Percentiles rank a stretch among this genome's conserved stretches.
phyloP scores from a whole-genome alignment of 2,888 invertebrate species.

The Anthophora plumipes region DNA sequence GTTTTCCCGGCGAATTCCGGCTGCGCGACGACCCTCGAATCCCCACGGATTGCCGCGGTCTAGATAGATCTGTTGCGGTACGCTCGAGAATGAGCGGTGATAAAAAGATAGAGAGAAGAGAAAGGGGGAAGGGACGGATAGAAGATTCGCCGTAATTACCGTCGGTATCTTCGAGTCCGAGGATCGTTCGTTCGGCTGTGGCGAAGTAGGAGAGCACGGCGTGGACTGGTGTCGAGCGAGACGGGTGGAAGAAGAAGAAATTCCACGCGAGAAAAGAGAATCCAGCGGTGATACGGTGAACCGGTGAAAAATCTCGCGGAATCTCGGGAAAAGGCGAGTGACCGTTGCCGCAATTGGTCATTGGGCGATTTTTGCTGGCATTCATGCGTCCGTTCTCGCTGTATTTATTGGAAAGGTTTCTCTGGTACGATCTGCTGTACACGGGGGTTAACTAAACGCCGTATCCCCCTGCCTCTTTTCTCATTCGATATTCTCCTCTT shows the following conservation, averaged over 20 bases:
- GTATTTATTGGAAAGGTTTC: slow-evolving; percentile 81
- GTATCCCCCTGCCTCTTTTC: slow-evolving; percentile 53
- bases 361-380: slow-evolving; percentile 80
- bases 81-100: neutral
- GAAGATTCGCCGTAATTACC: slow-evolving; percentile 61
- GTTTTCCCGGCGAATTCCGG: slow-evolving; percentile 38
- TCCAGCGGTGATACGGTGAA: slow-evolving; percentile 65
- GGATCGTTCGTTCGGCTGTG: slow-evolving; percentile 4
- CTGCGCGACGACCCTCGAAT: neutral
- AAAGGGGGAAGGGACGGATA: slow-evolving; percentile 12
- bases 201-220: slow-evolving; percentile 33
- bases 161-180: slow-evolving; percentile 61
- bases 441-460: slow-evolving; percentile 58
- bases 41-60: slow-evolving; percentile 7
- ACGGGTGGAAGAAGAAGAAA: slow-evolving; percentile 50
- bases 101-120: neutral
- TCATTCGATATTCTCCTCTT: slow-evolving; percentile 82
- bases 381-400: slow-evolving; percentile 81
- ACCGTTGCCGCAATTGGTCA: slow-evolving; percentile 80
- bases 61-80: too few relatives aligned
- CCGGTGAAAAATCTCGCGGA: slow-evolving; percentile 75
- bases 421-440: slow-evolving; percentile 57
- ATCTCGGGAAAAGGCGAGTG: slow-evolving; percentile 76
- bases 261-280: slow-evolving; percentile 67
- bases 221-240: slow-evolving; percentile 50